Base-by-base conservation (phyloP, 1,140 invertebrate species). In the Neodiprion virginianus region DNA sequence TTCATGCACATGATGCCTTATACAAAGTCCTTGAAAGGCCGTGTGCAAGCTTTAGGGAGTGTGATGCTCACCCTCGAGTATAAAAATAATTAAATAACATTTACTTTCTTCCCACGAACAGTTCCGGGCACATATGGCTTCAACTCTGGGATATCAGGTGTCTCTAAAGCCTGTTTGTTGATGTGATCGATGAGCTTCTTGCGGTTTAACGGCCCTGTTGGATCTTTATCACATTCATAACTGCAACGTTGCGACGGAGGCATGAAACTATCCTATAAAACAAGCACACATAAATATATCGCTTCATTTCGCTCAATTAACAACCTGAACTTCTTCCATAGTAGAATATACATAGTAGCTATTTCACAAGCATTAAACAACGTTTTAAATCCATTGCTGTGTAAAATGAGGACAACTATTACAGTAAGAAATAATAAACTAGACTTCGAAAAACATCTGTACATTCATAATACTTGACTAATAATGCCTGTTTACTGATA, bases 171-270 rank as follows among this genome's bases (percentile, higher is more conserved):
- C 87, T 98, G 96, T 89, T 98, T 98, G 86, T 99, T 98, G 77
- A 99, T 96, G 89, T 98, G 98, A 83, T 98, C 96, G 79, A 99
- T 96, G 67, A 99, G 90, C 86, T 99, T 96, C 89, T 99, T 98
- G 48, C 98, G 92, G 89, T 99, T 95, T 76, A 98, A 90, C 8
- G 98, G 97, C 69, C 98, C 98, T 23, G 98, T 99, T 5, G 98
- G 93, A 81, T 93, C 92, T 89, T 99, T 99, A 79, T 94, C 93
- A 83, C 98, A 99, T 84, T 98, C 96, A 85, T 99, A 97, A 85
- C 95, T 96, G 87, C 95, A 98, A 81, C 98, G 93, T 91, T 99
- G 96, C 74, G 94, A 95, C 65, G 99, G 97, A 74, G 98, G 98
- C 86, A 99, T 92, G 87, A 99, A 94, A 79, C 95, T 95, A 89